Base-by-base conservation (phyloP, 1,140 invertebrate genomes). In the Drusus annulatus region DNA sequence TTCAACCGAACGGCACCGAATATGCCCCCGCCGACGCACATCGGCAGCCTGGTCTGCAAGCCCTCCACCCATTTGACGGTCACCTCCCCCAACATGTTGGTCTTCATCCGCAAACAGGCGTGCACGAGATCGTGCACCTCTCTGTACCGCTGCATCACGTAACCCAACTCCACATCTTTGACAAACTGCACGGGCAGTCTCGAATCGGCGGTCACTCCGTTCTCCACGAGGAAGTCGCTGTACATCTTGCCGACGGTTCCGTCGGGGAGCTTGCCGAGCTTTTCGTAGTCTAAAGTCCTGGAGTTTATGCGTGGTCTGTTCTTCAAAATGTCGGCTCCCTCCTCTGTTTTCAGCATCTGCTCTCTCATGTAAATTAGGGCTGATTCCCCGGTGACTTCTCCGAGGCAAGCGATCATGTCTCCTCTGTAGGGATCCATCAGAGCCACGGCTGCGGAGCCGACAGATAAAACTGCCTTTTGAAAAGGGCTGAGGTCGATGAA, bases 21-120 rank as follows among this genome's bases (percentile, higher is more conserved):
- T 74, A 98, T 90, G 0, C 94, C 96, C 52, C 94, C 97, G 79
- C 92, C 92, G 65, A 96, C 90, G 86, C 96, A 98, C 97, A 98
- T 98, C 1, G 97, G 97, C 31, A 98, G 87, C 74, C 92, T 93
- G 17, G 94, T 96, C 89, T 98, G 97, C 62, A 99, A 92, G 7
- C 93, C 98, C 93, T 99, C 98, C 75, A 99, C 92, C 97, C 98
- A 99, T 90, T 99, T 99, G 5, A 99, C 95, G 7, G 95, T 93
- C 17, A 99, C 97, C 86, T 93, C 92, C 85, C 96, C 96, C 6
- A 98, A 89, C 97, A 99, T 98, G 85, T 97, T 98, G 7, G 98
- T 99, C 16, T 96, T 97, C 96, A 98, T 98, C 76, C 93, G 93
- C 36, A 99, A 91, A 7, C 96, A 88, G 0, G 97, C 94, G 89